Conservation (phyloP, 1,140 invertebrate species). For the Pectinophora gossypiella region DNA sequence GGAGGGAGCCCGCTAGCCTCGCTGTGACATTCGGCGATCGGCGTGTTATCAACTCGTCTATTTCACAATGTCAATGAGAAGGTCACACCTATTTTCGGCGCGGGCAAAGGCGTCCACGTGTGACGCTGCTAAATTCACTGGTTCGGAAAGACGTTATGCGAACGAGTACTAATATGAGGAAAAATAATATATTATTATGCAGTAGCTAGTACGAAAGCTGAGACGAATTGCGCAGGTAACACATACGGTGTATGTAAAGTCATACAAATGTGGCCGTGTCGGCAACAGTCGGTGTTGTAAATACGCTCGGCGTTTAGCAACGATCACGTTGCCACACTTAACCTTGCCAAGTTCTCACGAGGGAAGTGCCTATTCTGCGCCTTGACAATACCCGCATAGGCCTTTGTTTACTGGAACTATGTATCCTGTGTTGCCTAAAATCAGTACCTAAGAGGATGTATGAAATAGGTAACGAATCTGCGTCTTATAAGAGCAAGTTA, state of each 20-base stretch:
- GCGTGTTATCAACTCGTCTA: constrained; percentile 70
- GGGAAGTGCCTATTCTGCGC: constrained; percentile 71
- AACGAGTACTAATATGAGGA: no score
- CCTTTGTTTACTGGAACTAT: constrained; percentile 61
- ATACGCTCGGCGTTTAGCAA: constrained; percentile 68
- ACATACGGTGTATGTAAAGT: constrained; percentile 28
- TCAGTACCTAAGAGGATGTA: constrained; percentile 26
- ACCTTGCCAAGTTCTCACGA: constrained; percentile 73
- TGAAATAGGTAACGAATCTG: constrained; percentile 41
- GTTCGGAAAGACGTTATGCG: constrained; percentile 3
- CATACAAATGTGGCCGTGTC: constrained; percentile 63
- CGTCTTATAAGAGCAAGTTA: constrained; percentile 23
- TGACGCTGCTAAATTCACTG: constrained; percentile 15
- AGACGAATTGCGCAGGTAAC: constrained; percentile 18
- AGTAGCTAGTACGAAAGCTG: no score
- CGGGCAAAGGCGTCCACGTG: constrained; percentile 37
- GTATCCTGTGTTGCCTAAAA: constrained; percentile 65
- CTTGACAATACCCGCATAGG: constrained; percentile 72
- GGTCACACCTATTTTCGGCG: constrained; percentile 65
- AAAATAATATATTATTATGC: no score
- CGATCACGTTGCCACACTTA: constrained; percentile 70
- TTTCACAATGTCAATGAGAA: constrained; percentile 76
- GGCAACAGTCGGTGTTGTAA: constrained; percentile 70
- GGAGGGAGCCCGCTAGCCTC: constrained; percentile 63
- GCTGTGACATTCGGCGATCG: constrained; percentile 68